A percentile compares a stretch with the other conserved stretches of the same genome.
Conservation (phyloP, 2,888 invertebrate genomes). For the Ophion ellenae region DNA sequence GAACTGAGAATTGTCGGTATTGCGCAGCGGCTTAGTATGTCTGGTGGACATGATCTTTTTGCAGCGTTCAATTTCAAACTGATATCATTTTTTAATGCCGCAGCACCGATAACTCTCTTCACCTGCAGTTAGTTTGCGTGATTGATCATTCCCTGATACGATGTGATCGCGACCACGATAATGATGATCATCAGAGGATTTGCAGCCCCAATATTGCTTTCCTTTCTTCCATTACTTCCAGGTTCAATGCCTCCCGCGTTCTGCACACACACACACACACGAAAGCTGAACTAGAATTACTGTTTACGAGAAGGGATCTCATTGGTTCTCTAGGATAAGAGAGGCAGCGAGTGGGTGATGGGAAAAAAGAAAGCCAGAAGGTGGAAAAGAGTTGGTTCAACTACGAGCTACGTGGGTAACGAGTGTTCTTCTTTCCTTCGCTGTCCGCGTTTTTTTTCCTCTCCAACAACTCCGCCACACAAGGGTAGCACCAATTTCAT, state of each 20-base stretch:
- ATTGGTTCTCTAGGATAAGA: constrained; percentile 33
- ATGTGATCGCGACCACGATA: not conserved
- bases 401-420: constrained; percentile 46
- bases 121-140: too few relatives aligned
- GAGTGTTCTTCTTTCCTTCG: constrained; percentile 25
- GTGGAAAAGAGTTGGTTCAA: constrained; percentile 44
- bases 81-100: too few relatives aligned
- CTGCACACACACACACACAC: not conserved
- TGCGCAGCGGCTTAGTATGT: too few relatives aligned
- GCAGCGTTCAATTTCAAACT: too few relatives aligned
- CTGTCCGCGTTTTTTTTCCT: not conserved
- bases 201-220: constrained; percentile 30
- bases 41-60: too few relatives aligned
- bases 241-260: constrained; percentile 20
- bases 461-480: not conserved
- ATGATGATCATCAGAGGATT: not conserved
- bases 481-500: constrained; percentile 35
- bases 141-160: not conserved
- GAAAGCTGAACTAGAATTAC: constrained; percentile 43
- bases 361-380: not conserved
- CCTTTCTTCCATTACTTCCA: constrained; percentile 41
- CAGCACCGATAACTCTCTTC: too few relatives aligned
- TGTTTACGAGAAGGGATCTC: constrained; percentile 42
- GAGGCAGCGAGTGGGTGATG: not conserved
- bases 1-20: too few relatives aligned